These are phyloP conservation scores for Helobdella robusta DNA, from an alignment of 2,888 invertebrate species.

Conservation along the genomic window DNA sequence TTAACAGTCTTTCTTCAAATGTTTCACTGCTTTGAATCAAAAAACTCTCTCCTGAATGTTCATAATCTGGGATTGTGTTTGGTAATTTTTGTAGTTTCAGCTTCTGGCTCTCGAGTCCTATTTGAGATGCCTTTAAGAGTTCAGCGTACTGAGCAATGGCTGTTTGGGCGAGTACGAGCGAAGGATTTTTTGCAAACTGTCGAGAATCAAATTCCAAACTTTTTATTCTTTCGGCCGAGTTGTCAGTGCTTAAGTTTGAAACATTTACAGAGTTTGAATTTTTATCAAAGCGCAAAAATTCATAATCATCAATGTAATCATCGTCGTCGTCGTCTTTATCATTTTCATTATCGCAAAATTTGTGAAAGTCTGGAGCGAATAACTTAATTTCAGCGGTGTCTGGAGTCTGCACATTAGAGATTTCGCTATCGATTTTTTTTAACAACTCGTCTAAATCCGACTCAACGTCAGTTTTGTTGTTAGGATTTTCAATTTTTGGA, in stretches of 20 bases:
- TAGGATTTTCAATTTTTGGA: conserved; percentile 14
- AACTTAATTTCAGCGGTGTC: conserved; percentile 30
- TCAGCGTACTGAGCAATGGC: conserved; percentile 35
- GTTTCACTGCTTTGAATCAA: not conserved
- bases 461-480: not conserved
- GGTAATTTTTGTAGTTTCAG: not conserved
- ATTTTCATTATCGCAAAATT: not conserved
- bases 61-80: not conserved
- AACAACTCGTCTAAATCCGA: conserved; percentile 2
- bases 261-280: not conserved
- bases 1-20: not conserved
- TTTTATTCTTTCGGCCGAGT: too few relatives aligned
- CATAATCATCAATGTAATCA: not conserved
- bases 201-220: conserved; percentile 9
- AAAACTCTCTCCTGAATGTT: not conserved
- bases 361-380: not conserved
- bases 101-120: conserved; percentile 21
- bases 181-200: conserved; percentile 24
- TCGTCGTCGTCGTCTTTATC: not conserved
- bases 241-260: not conserved
- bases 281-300: not conserved
- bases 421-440: conserved; percentile 31
- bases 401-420: conserved; percentile 34
- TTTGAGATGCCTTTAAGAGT: conserved; percentile 31
- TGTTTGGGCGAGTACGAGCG: conserved; percentile 32